Evolutionary conservation across 2,888 invertebrate genomes (phyloP).

Genomic region (Polylopha cassiicola): DNA sequence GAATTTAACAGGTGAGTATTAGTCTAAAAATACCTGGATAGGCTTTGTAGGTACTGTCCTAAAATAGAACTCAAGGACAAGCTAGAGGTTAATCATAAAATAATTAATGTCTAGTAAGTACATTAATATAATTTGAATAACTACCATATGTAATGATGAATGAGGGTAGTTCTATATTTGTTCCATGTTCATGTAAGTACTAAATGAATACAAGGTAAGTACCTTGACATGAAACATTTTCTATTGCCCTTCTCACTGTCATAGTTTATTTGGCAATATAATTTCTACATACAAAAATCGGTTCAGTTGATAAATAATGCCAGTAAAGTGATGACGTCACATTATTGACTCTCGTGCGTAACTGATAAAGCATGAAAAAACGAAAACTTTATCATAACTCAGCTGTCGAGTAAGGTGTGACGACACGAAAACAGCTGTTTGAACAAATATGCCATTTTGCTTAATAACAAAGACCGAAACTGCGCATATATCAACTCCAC

Average conservation of each 20-base stretch:
- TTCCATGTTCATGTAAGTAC: too few relatives aligned
- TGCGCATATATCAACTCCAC: constrained; percentile 26
- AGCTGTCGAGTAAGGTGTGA: constrained; percentile 57
- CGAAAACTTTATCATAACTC: constrained; percentile 32
- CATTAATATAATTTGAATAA: too few relatives aligned
- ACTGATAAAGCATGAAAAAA: constrained; percentile 20
- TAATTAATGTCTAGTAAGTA: too few relatives aligned
- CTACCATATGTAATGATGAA: too few relatives aligned
- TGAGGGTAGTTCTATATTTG: too few relatives aligned
- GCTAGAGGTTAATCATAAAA: too few relatives aligned
- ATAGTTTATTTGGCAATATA: not conserved
- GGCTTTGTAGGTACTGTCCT: too few relatives aligned
- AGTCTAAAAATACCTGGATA: too few relatives aligned
- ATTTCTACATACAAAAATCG: not conserved
- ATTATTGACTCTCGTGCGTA: constrained; percentile 18
- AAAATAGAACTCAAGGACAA: too few relatives aligned
- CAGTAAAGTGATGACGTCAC: constrained; percentile 12
- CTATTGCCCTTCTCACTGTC: too few relatives aligned
- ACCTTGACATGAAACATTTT: constrained; percentile 14
- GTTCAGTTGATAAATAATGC: not conserved
- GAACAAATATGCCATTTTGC: constrained; percentile 51
- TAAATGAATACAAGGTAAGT: too few relatives aligned
- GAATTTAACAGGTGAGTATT: too few relatives aligned
- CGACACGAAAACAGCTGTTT: constrained; percentile 63
- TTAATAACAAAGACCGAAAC: constrained; percentile 27